These are phyloP conservation scores for Gambusia affinis DNA, from an alignment of 2,113 vertebrate species.

Conservation along the genomic window DNA sequence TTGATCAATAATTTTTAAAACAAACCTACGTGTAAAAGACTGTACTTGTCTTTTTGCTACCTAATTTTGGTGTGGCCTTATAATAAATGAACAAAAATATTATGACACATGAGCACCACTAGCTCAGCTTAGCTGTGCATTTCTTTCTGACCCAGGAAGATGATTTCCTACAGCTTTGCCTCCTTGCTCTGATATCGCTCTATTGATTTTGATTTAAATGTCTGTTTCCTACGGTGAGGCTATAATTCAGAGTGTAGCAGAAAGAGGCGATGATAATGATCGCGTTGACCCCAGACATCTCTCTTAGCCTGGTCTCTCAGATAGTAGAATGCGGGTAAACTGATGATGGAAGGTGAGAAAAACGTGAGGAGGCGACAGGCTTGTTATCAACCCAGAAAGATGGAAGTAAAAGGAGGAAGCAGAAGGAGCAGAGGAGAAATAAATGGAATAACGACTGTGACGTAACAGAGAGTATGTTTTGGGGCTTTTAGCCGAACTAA, in stretches of 20 bases:
- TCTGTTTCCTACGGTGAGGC: constrained; percentile 68
- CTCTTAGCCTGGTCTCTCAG: constrained; percentile 62
- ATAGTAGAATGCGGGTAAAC: constrained; percentile 74
- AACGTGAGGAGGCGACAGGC: constrained; percentile 45
- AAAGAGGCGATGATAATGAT: constrained; percentile 75
- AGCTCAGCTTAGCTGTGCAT: constrained; percentile 41
- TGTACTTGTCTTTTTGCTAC: neutral
- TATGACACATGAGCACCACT: constrained; percentile 14
- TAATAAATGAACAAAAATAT: constrained; percentile 13
- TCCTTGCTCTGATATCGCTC: constrained; percentile 67
- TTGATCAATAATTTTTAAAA: neutral
- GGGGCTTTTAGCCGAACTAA: constrained; percentile 47
- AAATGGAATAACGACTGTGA: constrained; percentile 62
- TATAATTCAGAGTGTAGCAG: constrained; percentile 67
- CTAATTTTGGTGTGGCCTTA: neutral
- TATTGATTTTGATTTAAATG: constrained; percentile 82
- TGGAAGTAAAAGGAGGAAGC: constrained; percentile 49
- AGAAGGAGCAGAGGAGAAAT: constrained; percentile 38
- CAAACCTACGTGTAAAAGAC: neutral
- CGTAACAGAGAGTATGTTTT: constrained; percentile 67
- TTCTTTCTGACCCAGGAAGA: constrained; percentile 43
- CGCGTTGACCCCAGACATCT: constrained; percentile 68
- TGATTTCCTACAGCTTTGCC: constrained; percentile 66
- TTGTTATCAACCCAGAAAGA: constrained; percentile 70
- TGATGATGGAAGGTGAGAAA: constrained; percentile 60